A percentile compares a stretch with the other conserved stretches of the same genome.
phyloP scores from a whole-genome alignment of 2,888 invertebrate species.

The Drosophila rellima region DNA sequence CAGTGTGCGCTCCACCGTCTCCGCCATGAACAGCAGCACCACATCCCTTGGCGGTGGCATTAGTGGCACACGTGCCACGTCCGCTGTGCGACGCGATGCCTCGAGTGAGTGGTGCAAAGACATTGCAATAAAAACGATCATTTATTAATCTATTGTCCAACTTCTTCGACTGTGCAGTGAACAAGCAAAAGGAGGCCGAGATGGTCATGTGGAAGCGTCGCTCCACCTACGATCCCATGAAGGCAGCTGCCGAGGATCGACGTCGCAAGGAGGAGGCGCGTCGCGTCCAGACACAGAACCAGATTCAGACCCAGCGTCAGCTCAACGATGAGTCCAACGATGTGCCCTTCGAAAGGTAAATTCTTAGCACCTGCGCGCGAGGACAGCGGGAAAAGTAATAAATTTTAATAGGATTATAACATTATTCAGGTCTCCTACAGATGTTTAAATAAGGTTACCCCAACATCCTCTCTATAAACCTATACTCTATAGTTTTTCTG shows the following conservation, averaged over 20 bases:
- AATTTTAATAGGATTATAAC: slow-evolving; percentile 19
- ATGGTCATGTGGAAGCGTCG: slow-evolving; percentile 98
- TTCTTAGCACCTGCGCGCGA: slow-evolving; percentile 10
- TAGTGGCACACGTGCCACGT: slow-evolving; percentile 68
- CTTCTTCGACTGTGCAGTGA: slow-evolving; percentile 84
- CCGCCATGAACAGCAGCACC: slow-evolving; percentile 80
- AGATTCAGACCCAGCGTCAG: slow-evolving; percentile 70
- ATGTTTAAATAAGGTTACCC: slow-evolving; percentile 5
- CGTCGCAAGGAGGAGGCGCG: slow-evolving; percentile 88
- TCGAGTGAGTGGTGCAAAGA: slow-evolving; percentile 70
- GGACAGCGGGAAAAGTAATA: neutral
- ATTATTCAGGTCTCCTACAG: slow-evolving; percentile 29
- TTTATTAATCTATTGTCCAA: neutral
- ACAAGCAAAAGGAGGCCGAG: slow-evolving; percentile 91
- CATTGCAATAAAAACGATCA: neutral
- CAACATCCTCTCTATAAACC: neutral
- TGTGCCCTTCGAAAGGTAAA: slow-evolving; percentile 83
- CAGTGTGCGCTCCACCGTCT: slow-evolving; percentile 83
- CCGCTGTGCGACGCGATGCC: slow-evolving; percentile 81
- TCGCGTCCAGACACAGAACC: slow-evolving; percentile 67
- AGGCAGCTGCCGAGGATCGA: slow-evolving; percentile 95
- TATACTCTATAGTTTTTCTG: neutral
- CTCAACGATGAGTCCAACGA: slow-evolving; percentile 63
- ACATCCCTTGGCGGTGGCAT: slow-evolving; percentile 69
- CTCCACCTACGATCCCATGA: slow-evolving; percentile 97